Conservation (phyloP, 23 tunicate genomes). For the Trididemnum clinides region DNA sequence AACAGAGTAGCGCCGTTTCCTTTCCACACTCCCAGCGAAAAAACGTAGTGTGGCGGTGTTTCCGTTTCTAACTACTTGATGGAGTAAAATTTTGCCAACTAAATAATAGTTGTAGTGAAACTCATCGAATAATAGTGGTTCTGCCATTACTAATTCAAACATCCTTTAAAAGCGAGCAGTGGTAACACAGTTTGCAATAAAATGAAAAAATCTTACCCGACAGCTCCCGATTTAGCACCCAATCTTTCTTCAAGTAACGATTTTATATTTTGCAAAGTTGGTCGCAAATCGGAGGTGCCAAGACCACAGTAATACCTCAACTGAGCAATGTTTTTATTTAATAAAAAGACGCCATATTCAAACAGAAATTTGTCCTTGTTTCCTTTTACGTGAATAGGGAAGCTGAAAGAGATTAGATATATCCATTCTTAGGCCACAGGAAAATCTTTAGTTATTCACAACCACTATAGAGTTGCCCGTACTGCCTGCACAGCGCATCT, state of each 20-base stretch:
- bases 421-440: too few species aligned
- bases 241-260: slow-evolving; percentile 55
- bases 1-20: too few species aligned
- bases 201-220: slow-evolving; percentile 1
- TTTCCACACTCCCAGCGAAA: too few species aligned
- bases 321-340: slow-evolving; percentile 83
- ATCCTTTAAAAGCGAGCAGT: background rate
- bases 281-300: slow-evolving; percentile 63
- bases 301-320: slow-evolving; percentile 62
- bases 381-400: slow-evolving; percentile 54
- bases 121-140: background rate
- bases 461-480: too few species aligned
- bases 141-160: background rate
- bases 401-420: slow-evolving; percentile 18
- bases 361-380: slow-evolving; percentile 76
- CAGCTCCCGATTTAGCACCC: slow-evolving; percentile 43
- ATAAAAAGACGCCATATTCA: slow-evolving; percentile 71
- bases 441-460: too few species aligned
- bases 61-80: too few species aligned
- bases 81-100: too few species aligned
- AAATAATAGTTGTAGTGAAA: background rate
- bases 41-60: too few species aligned
- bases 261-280: slow-evolving; percentile 66
- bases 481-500: too few species aligned
- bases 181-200: background rate